Evolutionary conservation across 2,113 vertebrate genomes (phyloP).

Genomic region (Pelmatolapia mariae): DNA sequence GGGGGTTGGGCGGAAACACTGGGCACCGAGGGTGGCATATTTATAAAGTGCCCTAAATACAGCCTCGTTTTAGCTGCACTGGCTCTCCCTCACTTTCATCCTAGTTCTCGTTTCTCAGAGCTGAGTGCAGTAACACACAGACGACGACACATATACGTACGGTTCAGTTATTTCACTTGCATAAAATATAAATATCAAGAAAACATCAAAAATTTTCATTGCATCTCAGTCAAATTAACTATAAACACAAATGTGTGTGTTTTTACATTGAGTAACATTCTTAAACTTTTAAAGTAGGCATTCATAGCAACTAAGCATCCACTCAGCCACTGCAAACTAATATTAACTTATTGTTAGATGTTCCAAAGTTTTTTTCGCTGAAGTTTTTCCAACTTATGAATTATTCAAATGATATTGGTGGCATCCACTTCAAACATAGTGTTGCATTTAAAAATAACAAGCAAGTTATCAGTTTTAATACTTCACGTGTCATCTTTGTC

Average conservation of each 20-base stretch:
- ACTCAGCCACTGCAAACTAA: neutral
- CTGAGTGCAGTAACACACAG: neutral
- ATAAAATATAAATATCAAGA: neutral
- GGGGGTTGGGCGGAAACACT: constrained; percentile 44
- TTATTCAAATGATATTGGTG: neutral
- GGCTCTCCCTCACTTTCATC: constrained; percentile 52
- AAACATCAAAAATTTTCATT: neutral
- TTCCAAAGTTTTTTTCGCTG: neutral
- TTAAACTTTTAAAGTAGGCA: neutral
- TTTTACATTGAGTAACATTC: neutral
- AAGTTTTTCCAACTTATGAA: neutral
- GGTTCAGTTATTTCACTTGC: neutral
- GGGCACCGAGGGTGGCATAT: constrained; percentile 61
- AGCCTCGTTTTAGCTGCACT: constrained; percentile 38
- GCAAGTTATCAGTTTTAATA: neutral
- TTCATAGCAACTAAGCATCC: neutral
- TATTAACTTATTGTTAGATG: neutral
- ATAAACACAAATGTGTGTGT: neutral
- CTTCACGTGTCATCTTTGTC: neutral
- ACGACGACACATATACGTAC: neutral
- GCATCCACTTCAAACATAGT: neutral
- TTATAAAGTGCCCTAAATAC: constrained; percentile 79
- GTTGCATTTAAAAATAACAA: neutral
- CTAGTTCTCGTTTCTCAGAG: constrained; percentile 55
- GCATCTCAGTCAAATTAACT: neutral